Percentiles rank a stretch among this genome's conserved stretches.
phyloP scores from a whole-genome alignment of 2,113 vertebrate species.

The Morone saxatilis region DNA sequence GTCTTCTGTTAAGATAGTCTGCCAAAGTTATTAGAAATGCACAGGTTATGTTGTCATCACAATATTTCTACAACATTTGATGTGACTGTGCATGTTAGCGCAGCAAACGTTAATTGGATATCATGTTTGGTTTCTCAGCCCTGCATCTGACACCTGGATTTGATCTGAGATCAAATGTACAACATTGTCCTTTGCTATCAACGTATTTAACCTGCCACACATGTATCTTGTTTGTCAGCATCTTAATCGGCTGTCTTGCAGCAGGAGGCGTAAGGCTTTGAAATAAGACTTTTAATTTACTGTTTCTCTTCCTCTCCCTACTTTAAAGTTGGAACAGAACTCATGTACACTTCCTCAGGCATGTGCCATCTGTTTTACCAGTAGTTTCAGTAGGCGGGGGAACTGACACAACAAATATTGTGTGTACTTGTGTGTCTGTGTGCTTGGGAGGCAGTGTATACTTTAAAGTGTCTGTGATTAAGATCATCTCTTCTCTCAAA shows the following conservation, averaged over 20 bases:
- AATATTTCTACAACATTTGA: conserved; percentile 18
- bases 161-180: conserved; percentile 46
- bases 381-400: conserved; percentile 42
- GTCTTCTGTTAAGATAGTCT: not conserved
- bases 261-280: conserved; percentile 43
- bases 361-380: conserved; percentile 74
- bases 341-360: conserved; percentile 66
- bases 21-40: conserved; percentile 4
- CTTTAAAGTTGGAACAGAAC: conserved; percentile 59
- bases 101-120: conserved; percentile 33
- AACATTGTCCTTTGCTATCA: conserved; percentile 19
- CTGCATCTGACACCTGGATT: conserved; percentile 1
- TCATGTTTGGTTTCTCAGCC: conserved; percentile 29
- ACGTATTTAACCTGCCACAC: conserved; percentile 35
- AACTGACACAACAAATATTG: conserved; percentile 66
- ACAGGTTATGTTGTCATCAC: conserved; percentile 14
- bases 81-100: conserved; percentile 7
- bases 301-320: conserved; percentile 23
- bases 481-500: conserved; percentile 27
- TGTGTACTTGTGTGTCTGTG: conserved; percentile 2
- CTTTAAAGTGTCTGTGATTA: conserved; percentile 30
- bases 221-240: conserved; percentile 28
- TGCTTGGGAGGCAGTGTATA: conserved; percentile 7
- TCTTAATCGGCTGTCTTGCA: conserved; percentile 11
- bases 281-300: conserved; percentile 67